Evolutionary conservation across 2,888 invertebrate genomes (phyloP).

Genomic region (Creontiades dilutus): DNA sequence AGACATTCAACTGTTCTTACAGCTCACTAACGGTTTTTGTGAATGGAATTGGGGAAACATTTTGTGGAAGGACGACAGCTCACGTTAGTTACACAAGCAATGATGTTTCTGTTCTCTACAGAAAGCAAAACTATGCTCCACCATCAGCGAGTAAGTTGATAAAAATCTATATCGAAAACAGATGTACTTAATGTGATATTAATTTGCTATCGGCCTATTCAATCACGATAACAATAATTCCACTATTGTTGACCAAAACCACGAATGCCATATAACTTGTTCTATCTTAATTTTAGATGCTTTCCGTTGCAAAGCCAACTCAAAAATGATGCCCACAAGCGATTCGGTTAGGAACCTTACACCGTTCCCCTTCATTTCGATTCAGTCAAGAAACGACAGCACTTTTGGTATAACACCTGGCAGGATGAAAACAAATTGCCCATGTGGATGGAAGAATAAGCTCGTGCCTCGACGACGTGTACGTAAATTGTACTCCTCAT

Average conservation of each 20-base stretch:
- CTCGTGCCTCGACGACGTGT: neutral
- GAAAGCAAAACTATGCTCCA: neutral
- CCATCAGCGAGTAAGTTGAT: neutral
- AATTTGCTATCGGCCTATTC: no score
- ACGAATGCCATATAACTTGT: no score
- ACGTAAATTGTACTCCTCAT: neutral
- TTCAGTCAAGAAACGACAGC: neutral
- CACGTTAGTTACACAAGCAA: neutral
- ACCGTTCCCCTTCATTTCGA: neutral
- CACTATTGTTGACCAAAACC: no score
- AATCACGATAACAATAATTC: no score
- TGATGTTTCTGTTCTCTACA: neutral
- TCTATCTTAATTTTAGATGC: neutral
- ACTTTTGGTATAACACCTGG: neutral
- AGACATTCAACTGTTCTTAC: neutral
- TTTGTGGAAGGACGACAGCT: slow-evolving; percentile 10
- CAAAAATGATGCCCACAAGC: neutral
- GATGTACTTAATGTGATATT: no score
- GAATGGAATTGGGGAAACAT: neutral
- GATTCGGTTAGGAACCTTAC: neutral
- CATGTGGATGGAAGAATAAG: neutral
- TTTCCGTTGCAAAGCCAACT: neutral
- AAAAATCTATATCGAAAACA: neutral
- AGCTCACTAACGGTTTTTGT: neutral
- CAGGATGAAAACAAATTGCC: neutral